Evolutionary conservation across 2,888 invertebrate genomes (phyloP), one percentile per base, ranked within the genome.

Genomic region (Ceraclea dissimilis): DNA sequence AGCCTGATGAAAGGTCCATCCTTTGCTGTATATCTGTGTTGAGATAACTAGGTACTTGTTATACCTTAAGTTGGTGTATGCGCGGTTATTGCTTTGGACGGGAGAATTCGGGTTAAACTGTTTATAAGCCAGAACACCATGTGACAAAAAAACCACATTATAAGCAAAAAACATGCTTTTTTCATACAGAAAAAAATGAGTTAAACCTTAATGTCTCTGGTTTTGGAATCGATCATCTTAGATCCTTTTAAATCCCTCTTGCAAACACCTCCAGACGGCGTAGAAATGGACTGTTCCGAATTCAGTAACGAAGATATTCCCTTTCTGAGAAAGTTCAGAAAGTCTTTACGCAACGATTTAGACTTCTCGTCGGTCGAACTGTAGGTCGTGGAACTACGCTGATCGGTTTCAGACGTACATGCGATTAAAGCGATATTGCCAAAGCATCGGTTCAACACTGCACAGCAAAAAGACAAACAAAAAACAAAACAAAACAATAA

Each of bases 361-460:
- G 39, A n/a, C 13, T 13, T 13, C 51, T 65, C 58, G 61, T 63
- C 69, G 71, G 73, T 70, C 60, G 43, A 5, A 8, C 65, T 59
- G 61, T 63, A 68, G 71, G 73, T 70, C 60, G 43, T 17, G 4
- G 43, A 13, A 8, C 2, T 43, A 74, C 68, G 54, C 69, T 65
- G 62, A 73, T 68, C 66, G 76, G 76, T 52, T 65, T 68, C 20
- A 10, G 46, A 46, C 49, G 46, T 47, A 68, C 71, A 75, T 68
- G 63, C 72, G 65, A 67, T 73, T 60, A 70, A 69, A 33, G 75
- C 73, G 60, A 77, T 71, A 68, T 77, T 75, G 57, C 76, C 76
- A 70, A 77, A 72, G 72, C 78, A 78, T 68, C 77, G 75, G 65
- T 66, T 71, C 68, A 78, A 68, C 68, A 76, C 78, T 78, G 54